Evolutionary conservation across 2,797 vertebrate genomes (phyloP).

Genomic region (Oreochromis mossambicus): DNA sequence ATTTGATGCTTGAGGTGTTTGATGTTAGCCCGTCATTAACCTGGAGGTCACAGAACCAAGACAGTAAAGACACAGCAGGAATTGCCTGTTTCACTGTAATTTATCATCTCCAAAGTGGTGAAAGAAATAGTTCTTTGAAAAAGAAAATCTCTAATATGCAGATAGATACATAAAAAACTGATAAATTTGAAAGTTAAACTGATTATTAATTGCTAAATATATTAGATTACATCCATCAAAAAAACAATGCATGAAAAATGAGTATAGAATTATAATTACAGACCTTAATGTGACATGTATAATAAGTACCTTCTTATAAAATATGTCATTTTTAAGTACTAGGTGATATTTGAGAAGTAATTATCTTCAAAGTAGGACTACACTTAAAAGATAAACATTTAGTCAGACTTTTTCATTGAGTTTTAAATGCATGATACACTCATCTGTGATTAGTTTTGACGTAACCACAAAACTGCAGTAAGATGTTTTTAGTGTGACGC

Average conservation of each 20-base stretch:
- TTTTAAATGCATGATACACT: not conserved
- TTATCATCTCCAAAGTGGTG: not conserved
- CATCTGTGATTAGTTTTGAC: slow-evolving; percentile 23
- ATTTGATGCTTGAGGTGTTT: slow-evolving; percentile 56
- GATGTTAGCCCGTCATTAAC: slow-evolving; percentile 53
- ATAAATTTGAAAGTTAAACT: not conserved
- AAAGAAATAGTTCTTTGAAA: not conserved
- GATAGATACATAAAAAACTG: not conserved
- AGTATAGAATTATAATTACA: not conserved
- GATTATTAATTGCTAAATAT: not conserved
- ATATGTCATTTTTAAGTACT: not conserved
- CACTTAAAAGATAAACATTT: slow-evolving; percentile 14
- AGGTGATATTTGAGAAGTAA: not conserved
- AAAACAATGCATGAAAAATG: not conserved
- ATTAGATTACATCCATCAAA: not conserved
- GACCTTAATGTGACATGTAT: not conserved
- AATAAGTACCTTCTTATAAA: not conserved
- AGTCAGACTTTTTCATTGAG: not conserved
- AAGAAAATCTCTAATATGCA: not conserved
- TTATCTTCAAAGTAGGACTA: not conserved
- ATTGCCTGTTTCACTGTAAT: not conserved
- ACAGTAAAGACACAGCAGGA: slow-evolving; percentile 18
- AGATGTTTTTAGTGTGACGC: not conserved
- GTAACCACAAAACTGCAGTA: not conserved
- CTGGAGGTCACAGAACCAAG: slow-evolving; percentile 47